These are phyloP conservation scores for Acanthis flammea DNA, from an alignment of 2,797 vertebrate genomes.

Conservation along the genomic window DNA sequence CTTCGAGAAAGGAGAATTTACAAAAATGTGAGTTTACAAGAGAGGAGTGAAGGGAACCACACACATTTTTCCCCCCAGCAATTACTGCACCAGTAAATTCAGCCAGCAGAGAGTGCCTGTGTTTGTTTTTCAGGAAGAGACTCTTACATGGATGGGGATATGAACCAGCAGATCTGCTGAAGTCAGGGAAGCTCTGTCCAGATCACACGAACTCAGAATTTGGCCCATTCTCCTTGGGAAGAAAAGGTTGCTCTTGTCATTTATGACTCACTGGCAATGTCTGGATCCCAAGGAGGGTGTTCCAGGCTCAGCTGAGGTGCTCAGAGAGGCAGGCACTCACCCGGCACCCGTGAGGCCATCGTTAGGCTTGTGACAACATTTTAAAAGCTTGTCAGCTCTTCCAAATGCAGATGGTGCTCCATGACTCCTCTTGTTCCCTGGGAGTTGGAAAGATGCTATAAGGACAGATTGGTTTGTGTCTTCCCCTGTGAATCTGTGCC, in stretches of 20 bases:
- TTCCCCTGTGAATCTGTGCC: neutral
- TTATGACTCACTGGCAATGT: neutral
- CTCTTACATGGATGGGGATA: neutral
- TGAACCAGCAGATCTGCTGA: neutral
- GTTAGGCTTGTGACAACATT: neutral
- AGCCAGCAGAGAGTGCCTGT: neutral
- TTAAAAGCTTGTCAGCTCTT: neutral
- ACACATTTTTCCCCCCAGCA: accelerated
- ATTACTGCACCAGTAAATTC: neutral
- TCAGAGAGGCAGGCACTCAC: neutral
- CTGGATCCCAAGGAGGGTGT: neutral
- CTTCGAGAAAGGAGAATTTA: neutral
- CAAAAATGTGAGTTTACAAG: neutral
- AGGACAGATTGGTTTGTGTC: neutral
- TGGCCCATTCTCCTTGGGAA: neutral
- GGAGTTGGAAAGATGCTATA: neutral
- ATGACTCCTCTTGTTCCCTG: neutral
- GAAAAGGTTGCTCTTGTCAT: neutral
- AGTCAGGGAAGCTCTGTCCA: neutral
- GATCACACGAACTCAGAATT: neutral
- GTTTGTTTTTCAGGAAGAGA: neutral
- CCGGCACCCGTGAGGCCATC: neutral
- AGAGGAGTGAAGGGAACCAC: neutral
- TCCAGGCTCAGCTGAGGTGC: neutral
- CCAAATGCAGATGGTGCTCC: neutral